Percentiles rank a stretch among this genome's conserved stretches.
These are phyloP conservation scores for Eudasyphora cyanicolor DNA, from an alignment of 2,888 invertebrate genomes.

Conservation along the genomic window DNA sequence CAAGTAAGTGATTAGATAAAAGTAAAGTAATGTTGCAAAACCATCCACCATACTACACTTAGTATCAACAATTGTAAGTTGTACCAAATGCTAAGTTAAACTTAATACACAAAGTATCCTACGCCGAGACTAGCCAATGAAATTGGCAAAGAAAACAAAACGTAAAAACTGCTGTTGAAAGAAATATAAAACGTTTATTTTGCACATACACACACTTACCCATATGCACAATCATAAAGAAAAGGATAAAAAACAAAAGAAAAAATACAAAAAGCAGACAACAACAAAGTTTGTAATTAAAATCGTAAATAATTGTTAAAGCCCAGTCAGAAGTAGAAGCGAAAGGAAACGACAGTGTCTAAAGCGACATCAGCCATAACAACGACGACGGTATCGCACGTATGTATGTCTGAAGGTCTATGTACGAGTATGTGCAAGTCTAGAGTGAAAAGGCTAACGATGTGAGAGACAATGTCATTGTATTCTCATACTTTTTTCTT, in stretches of 20 bases:
- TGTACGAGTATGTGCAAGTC: background rate
- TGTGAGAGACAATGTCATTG: slow-evolving; percentile 2
- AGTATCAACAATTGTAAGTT: too few relatives aligned
- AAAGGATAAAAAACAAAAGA: background rate
- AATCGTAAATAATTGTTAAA: slow-evolving; percentile 33
- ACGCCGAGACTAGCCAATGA: too few relatives aligned
- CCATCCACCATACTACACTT: too few relatives aligned
- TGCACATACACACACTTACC: background rate
- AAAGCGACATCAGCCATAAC: background rate
- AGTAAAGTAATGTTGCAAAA: too few relatives aligned
- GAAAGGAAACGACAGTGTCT: background rate
- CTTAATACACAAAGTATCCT: background rate
- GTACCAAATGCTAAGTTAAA: too few relatives aligned
- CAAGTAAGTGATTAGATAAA: too few relatives aligned
- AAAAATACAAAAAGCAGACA: background rate
- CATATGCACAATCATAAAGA: slow-evolving; percentile 1
- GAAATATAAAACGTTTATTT: slow-evolving; percentile 32
- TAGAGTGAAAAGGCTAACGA: background rate
- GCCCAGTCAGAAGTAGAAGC: background rate
- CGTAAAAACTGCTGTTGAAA: background rate
- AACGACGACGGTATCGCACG: background rate
- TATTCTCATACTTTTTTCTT: background rate
- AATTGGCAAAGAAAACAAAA: background rate
- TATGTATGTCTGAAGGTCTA: background rate
- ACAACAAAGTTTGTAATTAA: slow-evolving; percentile 31